Evolutionary conservation across 2,113 vertebrate genomes (phyloP), one percentile per base, ranked within the genome.

Genomic region (Odontophorus gujanensis): DNA sequence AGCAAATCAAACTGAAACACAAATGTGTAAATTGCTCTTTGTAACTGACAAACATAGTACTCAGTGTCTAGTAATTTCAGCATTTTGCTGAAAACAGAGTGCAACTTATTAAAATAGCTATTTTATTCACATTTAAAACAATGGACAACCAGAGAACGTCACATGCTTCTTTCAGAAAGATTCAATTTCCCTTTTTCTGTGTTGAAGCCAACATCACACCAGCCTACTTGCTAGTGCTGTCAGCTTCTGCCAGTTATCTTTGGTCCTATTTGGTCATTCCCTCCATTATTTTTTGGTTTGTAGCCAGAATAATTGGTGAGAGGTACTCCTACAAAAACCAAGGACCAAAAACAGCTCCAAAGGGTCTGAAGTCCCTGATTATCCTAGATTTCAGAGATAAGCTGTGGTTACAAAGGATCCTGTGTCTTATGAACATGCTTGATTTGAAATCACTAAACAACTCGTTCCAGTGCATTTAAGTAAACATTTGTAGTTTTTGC

Each of bases 1-100:
- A 82, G 22, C 63, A 92, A 91, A 89, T 69, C 13, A 66, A 73
- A 80, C 34, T 80, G 55, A 76, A 91, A 79, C n/a, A n/a, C 18
- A 43, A 76, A 82, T 32, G 51, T 69, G 62, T 28, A 38, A n/a
- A 48, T 53, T 72, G 48, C 53, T 87, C 72, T 14, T 69, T 79
- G 53, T 62, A 73, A 16, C 55, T 80, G 53, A 20, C 18, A 94
- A 87, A 65, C 3, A 1, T 43, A 84, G 76, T 24, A 51, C 10
- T 66, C 40, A 21, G 25, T 61, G 62, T 62, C 59, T 62, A 47
- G 19, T 76, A 58, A 32, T 82, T 73, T 68, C 38, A 65, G 30
- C 20, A 53, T 48, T 47, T 40, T 40, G 26, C 28, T 82, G 40
- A 90, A 76, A 87, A 30, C 25, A 68, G 4, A 42, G 11, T 48